Percentiles rank a stretch among this genome's conserved stretches.
Conservation (phyloP, 1,140 invertebrate genomes). For the Philopotamus ludificatus region DNA sequence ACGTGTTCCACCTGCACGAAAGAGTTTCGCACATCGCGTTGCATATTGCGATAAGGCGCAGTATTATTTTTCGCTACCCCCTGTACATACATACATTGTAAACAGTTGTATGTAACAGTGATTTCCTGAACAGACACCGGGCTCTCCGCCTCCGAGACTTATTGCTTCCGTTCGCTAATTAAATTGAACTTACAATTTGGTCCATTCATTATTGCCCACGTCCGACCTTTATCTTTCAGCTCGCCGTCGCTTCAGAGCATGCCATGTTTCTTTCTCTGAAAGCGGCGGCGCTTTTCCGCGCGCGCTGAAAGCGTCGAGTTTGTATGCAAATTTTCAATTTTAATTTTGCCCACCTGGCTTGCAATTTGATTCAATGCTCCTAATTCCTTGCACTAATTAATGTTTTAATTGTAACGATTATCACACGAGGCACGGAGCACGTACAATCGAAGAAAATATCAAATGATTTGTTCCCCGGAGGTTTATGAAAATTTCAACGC, state of each 20-base stretch:
- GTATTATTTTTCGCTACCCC: not conserved
- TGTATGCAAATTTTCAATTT: not conserved
- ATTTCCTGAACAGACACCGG: too few relatives aligned
- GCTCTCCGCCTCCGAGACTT: conserved; percentile 20
- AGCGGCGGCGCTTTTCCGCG: not conserved
- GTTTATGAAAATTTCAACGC: conserved; percentile 9
- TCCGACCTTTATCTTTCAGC: conserved; percentile 18
- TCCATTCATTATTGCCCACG: conserved; percentile 32
- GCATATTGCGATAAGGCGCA: too few relatives aligned
- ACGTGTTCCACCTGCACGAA: conserved; percentile 5
- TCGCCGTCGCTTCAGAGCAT: conserved; percentile 7
- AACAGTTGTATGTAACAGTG: too few relatives aligned
- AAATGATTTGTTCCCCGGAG: conserved; percentile 4
- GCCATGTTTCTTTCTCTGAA: not conserved
- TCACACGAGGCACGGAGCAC: not conserved
- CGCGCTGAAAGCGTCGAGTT: not conserved
- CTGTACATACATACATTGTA: not conserved
- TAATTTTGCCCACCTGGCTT: too few relatives aligned
- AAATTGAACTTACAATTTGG: conserved; percentile 36
- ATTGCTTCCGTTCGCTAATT: conserved; percentile 40
- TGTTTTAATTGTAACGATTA: not conserved
- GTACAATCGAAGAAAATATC: conserved; percentile 5
- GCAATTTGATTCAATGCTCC: too few relatives aligned
- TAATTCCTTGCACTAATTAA: not conserved
- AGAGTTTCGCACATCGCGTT: too few relatives aligned